Conservation (phyloP, 2,113 vertebrate species). For the Promerops cafer region DNA sequence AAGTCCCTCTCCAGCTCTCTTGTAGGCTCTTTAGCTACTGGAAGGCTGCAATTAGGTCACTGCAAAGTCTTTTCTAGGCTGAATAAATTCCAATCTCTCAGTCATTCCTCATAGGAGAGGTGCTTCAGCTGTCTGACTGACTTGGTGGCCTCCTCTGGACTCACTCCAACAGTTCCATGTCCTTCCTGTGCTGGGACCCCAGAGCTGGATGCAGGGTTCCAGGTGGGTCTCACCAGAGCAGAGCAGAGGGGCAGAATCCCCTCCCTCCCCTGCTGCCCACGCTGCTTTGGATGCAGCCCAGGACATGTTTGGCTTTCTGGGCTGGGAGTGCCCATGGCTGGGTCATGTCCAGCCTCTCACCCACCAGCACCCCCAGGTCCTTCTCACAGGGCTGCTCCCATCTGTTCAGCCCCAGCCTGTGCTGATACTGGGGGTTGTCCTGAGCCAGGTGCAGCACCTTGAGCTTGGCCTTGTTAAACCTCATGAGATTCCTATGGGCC, state of each 20-base stretch:
- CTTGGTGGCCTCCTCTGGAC: neutral
- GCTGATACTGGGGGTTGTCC: neutral
- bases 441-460: neutral
- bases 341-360: neutral
- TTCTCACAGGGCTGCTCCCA: neutral
- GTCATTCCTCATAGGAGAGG: neutral
- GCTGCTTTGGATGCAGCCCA: no score
- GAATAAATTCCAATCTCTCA: neutral
- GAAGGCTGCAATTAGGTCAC: neutral
- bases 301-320: no score
- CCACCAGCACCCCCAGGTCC: neutral
- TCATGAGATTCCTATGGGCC: fast-evolving
- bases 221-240: neutral
- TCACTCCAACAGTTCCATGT: no score
- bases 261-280: no score
- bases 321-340: neutral
- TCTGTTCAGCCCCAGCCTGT: neutral
- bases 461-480: fast-evolving
- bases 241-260: no score
- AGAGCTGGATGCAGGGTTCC: neutral
- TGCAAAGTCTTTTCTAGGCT: neutral
- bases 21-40: neutral
- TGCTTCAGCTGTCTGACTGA: fast-evolving
- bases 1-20: neutral
- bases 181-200: neutral